Evolutionary conservation across 2,888 invertebrate genomes (phyloP), one percentile per base, ranked within the genome.

Genomic region (Dinocampus coccinellae): DNA sequence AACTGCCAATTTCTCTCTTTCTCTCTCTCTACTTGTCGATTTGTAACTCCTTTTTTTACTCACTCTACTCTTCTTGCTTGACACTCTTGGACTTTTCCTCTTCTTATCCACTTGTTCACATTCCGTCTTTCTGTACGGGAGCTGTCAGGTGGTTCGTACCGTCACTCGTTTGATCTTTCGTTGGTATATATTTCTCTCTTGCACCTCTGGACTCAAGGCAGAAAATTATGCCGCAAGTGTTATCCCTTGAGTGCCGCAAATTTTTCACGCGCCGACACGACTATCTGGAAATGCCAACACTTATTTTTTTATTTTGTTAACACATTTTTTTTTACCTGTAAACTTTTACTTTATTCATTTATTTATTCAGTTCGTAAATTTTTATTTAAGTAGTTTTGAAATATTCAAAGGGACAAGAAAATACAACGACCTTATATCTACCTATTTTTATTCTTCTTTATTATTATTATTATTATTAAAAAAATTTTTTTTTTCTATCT

Each of bases 141-240:
- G 26, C 11, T 29, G 0, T n/a, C 67, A 71, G 63, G 64, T 61
- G 70, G 42, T 57, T 64, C 62, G 64, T 53, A 47, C 70, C 34
- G 60, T 42, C 55, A 68, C 47, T 22, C 53, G 29, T 69, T 61
- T 69, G 53, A 62, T 62, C 62, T 36, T 52, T 52, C 69, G 36
- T 61, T 24, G 36, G 7, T 16, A 11, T 11, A 16, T 20, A 10
- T 20, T 10, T 53, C 22, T 34, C n/a, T 36, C 34, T 22, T 57
- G n/a, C 6, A n/a, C 7, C 62, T 7, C 47, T 10, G 26, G 24
- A 65, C 60, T 47, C 60, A 52, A 47, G 60, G 34, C 52, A 65
- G 42, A 70, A 70, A 65, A 65, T 70, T 58, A 61, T 61, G 20
- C 63, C 47, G 36, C 20, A 47, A 47, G 16, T 42, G 65, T 70